Conservation (phyloP, 2,888 invertebrate species). For the Chloroclysta siterata region DNA sequence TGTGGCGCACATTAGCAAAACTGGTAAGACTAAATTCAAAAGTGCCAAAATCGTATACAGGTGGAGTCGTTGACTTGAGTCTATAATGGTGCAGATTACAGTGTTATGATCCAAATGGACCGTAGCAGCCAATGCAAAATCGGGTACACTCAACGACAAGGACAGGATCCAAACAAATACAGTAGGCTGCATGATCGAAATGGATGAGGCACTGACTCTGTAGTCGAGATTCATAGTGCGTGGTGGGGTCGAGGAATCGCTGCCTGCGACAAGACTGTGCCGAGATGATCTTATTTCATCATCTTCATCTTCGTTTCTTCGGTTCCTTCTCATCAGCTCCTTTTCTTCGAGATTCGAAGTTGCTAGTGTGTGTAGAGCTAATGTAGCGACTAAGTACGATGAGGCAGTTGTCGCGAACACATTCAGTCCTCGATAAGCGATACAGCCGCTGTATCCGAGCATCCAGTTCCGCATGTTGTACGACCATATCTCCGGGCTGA, state of each 20-base stretch:
- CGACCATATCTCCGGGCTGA: conserved; percentile 82
- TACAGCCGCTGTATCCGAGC: conserved; percentile 78
- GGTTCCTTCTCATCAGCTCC: conserved; percentile 61
- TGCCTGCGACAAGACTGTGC: conserved; percentile 78
- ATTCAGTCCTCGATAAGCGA: conserved; percentile 82
- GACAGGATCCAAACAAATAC: conserved; percentile 85
- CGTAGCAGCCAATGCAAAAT: conserved; percentile 82
- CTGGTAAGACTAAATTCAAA: conserved; percentile 72
- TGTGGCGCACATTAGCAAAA: conserved; percentile 61
- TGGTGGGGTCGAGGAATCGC: conserved; percentile 76
- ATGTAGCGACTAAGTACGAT: conserved; percentile 82
- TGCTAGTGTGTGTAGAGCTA: conserved; percentile 85
- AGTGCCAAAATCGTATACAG: conserved; percentile 72
- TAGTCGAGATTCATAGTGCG: conserved; percentile 84
- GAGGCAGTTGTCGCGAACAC: conserved; percentile 83
- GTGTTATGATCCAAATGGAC: conserved; percentile 65
- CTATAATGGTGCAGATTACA: conserved; percentile 80
- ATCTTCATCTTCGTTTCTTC: conserved; percentile 65
- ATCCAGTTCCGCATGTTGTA: conserved; percentile 80
- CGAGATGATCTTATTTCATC: conserved; percentile 78
- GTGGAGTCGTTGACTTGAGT: conserved; percentile 76
- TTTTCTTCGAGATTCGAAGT: conserved; percentile 81
- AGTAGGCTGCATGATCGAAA: conserved; percentile 82
- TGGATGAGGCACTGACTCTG: conserved; percentile 65
- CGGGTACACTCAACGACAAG: conserved; percentile 85